phyloP scores from a whole-genome alignment of 92 coral and sea anemone genomes.

The Epizoanthus fatuus region DNA sequence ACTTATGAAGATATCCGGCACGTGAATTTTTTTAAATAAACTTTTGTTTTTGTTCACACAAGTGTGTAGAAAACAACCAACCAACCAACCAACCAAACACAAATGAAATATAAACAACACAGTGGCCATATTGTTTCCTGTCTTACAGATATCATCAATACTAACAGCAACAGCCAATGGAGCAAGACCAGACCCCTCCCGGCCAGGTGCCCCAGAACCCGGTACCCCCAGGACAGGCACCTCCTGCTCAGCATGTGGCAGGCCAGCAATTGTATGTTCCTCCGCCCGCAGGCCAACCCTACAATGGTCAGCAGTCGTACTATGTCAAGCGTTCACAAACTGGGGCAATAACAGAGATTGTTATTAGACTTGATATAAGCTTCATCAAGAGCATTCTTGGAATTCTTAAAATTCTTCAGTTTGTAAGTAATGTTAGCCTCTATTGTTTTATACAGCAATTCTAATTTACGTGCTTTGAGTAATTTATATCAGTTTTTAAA shows the following conservation, averaged over 20 bases:
- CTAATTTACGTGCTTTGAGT: too few relatives aligned
- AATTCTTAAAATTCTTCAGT: background rate
- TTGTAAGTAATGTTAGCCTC: too few relatives aligned
- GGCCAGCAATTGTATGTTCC: background rate
- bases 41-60: too few relatives aligned
- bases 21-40: too few relatives aligned
- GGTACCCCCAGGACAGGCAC: background rate
- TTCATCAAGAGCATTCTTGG: constrained; percentile 29
- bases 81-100: too few relatives aligned
- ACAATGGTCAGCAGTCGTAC: constrained; percentile 16
- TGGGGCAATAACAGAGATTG: background rate
- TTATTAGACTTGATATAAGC: constrained; percentile 6
- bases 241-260: background rate
- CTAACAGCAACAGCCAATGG: background rate
- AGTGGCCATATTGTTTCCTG: too few relatives aligned
- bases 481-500: too few relatives aligned
- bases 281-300: background rate
- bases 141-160: too few relatives aligned
- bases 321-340: background rate
- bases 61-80: too few relatives aligned
- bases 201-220: background rate
- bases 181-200: background rate
- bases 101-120: too few relatives aligned
- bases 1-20: too few relatives aligned
- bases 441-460: too few relatives aligned